Evolutionary conservation across 2,113 vertebrate species (phyloP).

Genomic region (Sakesphorus luctuosus): DNA sequence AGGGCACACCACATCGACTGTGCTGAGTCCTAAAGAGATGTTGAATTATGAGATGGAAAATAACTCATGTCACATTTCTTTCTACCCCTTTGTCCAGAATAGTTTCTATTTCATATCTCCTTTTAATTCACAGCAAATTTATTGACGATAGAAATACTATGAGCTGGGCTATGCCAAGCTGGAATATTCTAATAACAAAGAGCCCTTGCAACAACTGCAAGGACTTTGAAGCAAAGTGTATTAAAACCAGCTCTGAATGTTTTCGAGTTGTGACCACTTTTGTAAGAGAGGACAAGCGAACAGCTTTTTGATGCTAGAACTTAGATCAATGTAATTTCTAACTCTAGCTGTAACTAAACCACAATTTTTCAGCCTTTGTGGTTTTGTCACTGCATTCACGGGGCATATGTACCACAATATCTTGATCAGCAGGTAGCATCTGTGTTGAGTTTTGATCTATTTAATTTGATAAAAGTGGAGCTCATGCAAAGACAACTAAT

Average conservation of each 20-base stretch:
- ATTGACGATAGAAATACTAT: background rate
- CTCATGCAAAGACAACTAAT: slow-evolving; percentile 36
- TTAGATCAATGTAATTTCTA: background rate
- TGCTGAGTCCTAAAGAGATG: background rate
- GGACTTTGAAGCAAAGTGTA: slow-evolving; percentile 1
- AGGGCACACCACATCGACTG: background rate
- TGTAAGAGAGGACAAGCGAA: background rate
- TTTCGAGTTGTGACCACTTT: background rate
- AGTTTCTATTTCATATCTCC: slow-evolving; percentile 16
- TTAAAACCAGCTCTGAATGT: background rate
- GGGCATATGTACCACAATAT: background rate
- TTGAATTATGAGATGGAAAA: slow-evolving; percentile 10
- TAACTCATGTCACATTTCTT: background rate
- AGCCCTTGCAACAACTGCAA: slow-evolving; percentile 22
- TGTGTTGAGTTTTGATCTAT: slow-evolving; percentile 44
- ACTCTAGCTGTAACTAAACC: background rate
- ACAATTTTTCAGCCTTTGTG: background rate
- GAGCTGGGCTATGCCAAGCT: background rate
- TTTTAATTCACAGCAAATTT: background rate
- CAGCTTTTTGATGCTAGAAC: background rate
- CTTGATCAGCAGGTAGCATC: slow-evolving; percentile 38
- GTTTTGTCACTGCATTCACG: background rate
- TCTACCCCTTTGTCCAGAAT: background rate
- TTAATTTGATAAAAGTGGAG: slow-evolving; percentile 34
- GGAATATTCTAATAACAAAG: background rate